Conservation (phyloP, 2,797 vertebrate species). For the Rallus crepitans region DNA sequence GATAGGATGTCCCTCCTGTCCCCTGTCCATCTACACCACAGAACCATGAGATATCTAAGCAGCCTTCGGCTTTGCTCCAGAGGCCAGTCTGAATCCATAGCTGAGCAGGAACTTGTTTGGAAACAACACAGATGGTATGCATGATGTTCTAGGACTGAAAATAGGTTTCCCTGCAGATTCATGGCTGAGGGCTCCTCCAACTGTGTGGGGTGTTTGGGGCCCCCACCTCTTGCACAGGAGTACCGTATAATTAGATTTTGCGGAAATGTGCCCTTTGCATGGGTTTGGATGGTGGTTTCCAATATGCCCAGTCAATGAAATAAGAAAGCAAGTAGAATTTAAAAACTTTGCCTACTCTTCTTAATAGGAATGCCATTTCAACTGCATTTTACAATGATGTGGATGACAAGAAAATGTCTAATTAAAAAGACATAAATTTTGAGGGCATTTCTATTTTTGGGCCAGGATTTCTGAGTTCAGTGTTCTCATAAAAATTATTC, state of each 20-base stretch:
- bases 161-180: not conserved
- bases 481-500: slow-evolving; percentile 36
- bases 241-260: not conserved
- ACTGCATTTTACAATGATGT: not conserved
- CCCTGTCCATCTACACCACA: not conserved
- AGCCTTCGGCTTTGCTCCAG: not conserved
- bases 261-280: not conserved
- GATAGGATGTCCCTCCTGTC: not conserved
- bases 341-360: not conserved
- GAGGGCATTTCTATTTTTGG: not conserved
- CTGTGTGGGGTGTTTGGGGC: not conserved
- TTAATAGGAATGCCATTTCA: not conserved
- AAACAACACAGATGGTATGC: not conserved
- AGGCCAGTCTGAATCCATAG: not conserved
- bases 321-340: not conserved
- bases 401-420: not conserved
- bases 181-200: not conserved
- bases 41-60: not conserved
- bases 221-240: not conserved
- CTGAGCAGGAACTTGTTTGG: not conserved
- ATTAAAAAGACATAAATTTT: slow-evolving; percentile 10
- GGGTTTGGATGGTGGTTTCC: not conserved
- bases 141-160: not conserved
- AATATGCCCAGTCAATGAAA: not conserved
- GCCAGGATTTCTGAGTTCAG: slow-evolving; percentile 1